Base-by-base conservation (phyloP, 1,140 invertebrate species). In the Eupristina koningsbergeri region DNA sequence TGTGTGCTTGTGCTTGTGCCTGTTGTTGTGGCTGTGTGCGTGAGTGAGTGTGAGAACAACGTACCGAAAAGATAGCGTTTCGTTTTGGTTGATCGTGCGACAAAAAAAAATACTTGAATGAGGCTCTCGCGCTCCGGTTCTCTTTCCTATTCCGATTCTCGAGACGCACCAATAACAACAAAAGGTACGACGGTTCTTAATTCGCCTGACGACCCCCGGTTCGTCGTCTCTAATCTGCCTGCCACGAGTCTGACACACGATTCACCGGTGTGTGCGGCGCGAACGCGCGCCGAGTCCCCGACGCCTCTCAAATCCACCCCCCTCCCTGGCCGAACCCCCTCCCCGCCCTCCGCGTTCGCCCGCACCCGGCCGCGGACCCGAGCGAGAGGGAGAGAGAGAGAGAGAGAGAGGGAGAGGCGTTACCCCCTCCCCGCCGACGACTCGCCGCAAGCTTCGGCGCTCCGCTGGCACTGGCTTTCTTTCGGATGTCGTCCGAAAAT, bases 201-300 rank as follows among this genome's bases (percentile, higher is more conserved):
- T 83, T 86, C 89, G 89, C 88, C 89, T 88, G 87, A 87, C 89
- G 88, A 90, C 88, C 89, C 88, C 89, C 74, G 29, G 7, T 34
- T 45, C 31, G 3, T 36, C 76, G 89, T 87, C 89, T 87, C 89
- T 90, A 88, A 89, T 89, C 89, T 89, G 89, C 91, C 90, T 91
- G 90, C 90, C 89, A 89, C 89, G 90, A 91, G 89, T 91, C 90
- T 90, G 87, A 90, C 89, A 90, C 86, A 89, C 90, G 88, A 88
- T 89, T 90, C 88, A 89, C 88, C 90, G 87, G 88, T 87, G 58
- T 53, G 80, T 53, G 41, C 41, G 47, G 71, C 53, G 53, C 3
- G 36, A 31, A 29, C 69, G 39, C 73, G 75, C n/a, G 61, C 47
- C 81, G 81, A 82, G 81, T 73, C 69, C 79, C 76, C 81, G 79